Percentiles rank a stretch among this genome's conserved stretches.
Conservation (phyloP, 2,113 vertebrate species). For the Campylomormyrus tamandua region DNA sequence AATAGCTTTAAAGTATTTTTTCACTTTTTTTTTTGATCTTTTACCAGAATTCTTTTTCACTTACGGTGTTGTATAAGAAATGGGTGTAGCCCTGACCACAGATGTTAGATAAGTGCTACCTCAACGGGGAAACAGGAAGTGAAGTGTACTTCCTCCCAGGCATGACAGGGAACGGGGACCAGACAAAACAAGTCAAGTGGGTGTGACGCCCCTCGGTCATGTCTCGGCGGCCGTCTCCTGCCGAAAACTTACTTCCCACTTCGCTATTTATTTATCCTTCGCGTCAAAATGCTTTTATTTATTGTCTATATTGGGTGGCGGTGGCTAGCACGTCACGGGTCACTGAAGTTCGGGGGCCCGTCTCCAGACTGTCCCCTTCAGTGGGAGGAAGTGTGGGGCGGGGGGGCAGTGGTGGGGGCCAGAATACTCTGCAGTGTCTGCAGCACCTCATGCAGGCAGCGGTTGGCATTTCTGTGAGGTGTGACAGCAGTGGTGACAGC, state of each 20-base stretch:
- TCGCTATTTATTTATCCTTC: neutral
- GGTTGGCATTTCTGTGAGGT: neutral
- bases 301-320: neutral
- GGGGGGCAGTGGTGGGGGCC: neutral
- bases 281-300: neutral
- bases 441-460: neutral
- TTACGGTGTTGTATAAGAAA: conserved; percentile 44
- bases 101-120: conserved; percentile 33
- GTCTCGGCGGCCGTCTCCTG: conserved; percentile 10
- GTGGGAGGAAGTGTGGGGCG: conserved; percentile 6
- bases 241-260: neutral
- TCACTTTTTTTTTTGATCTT: neutral
- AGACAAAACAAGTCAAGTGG: conserved; percentile 65
- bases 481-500: neutral
- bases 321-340: neutral
- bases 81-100: conserved; percentile 46
- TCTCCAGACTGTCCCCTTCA: neutral
- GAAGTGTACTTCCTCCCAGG: conserved; percentile 56
- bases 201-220: conserved; percentile 35
- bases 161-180: conserved; percentile 65
- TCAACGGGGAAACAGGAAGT: conserved; percentile 64
- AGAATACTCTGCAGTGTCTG: conserved; percentile 2
- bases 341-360: neutral
- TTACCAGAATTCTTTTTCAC: conserved; percentile 23
- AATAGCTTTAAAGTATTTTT: neutral